These are phyloP conservation scores for Antechinus stuartii DNA, from an alignment of 2,113 vertebrate species.

Conservation along the genomic window DNA sequence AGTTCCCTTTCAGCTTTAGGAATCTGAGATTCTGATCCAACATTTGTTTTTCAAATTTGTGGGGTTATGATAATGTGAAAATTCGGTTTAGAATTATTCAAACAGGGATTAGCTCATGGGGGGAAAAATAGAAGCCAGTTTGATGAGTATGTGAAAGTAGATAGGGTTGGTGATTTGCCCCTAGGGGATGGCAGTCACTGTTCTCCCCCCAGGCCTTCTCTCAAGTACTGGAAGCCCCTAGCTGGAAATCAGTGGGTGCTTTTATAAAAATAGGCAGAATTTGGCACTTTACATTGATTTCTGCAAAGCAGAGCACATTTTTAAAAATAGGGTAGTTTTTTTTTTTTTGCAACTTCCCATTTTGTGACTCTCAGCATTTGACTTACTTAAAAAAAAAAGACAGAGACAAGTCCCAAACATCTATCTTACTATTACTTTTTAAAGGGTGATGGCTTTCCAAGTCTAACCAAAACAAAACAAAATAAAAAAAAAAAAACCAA, in stretches of 20 bases:
- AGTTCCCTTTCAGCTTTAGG: not conserved
- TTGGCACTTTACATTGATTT: not conserved
- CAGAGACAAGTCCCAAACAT: slow-evolving; percentile 8
- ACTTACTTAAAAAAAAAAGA: slow-evolving; percentile 32
- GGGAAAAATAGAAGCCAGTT: not conserved
- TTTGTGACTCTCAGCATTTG: not conserved
- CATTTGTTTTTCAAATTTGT: not conserved
- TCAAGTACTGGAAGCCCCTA: not conserved
- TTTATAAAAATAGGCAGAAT: slow-evolving; percentile 11
- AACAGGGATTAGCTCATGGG: not conserved
- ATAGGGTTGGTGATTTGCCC: not conserved
- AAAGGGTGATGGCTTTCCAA: not conserved
- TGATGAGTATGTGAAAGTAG: not conserved
- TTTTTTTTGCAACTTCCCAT: not conserved
- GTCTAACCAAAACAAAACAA: not conserved
- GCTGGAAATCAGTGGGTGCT: slow-evolving; percentile 16
- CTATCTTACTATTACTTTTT: not conserved
- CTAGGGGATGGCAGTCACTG: not conserved
- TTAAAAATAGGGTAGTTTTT: not conserved
- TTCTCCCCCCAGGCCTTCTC: not conserved
- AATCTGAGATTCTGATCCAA: not conserved
- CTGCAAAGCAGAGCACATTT: not conserved
- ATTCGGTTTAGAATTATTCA: not conserved
- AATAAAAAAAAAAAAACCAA: too few species aligned
- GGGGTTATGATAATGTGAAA: not conserved